A percentile compares a stretch with the other conserved stretches of the same genome.
phyloP scores from a whole-genome alignment of 30 jellyfish, hydroid and myxozoan genomes.

The Chironex yamaguchii region DNA sequence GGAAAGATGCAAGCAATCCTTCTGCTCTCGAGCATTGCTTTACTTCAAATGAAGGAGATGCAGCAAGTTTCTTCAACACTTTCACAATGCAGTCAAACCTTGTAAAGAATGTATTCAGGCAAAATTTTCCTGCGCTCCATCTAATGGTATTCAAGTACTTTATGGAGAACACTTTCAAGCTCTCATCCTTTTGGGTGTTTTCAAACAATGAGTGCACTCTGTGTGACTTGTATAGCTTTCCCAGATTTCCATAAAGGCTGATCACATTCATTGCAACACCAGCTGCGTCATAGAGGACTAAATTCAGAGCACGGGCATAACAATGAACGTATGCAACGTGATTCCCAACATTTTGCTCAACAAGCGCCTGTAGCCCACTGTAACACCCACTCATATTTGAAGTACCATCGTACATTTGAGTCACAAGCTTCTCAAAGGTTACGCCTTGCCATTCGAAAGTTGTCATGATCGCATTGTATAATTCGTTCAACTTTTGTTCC shows the following conservation, averaged over 20 bases:
- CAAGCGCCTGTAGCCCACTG: conserved; percentile 68
- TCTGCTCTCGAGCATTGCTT: conserved; percentile 60
- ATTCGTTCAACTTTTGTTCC: conserved; percentile 55
- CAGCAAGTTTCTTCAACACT: conserved; percentile 33
- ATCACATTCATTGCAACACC: conserved; percentile 59
- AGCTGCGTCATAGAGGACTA: conserved; percentile 57
- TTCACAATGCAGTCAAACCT: conserved; percentile 31
- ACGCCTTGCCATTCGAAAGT: conserved; percentile 57
- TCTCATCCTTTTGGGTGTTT: conserved; percentile 24
- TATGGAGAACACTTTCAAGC: conserved; percentile 52
- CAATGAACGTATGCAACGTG: conserved; percentile 62
- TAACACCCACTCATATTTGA: conserved; percentile 59
- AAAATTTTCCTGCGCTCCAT: conserved; percentile 49
- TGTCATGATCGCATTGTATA: conserved; percentile 36
- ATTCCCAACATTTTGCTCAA: conserved; percentile 28
- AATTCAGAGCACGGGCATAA: conserved; percentile 62
- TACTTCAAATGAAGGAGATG: conserved; percentile 40
- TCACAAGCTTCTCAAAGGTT: conserved; percentile 59
- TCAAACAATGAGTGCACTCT: conserved; percentile 51
- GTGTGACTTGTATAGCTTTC: conserved; percentile 43
- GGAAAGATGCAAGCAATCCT: conserved; percentile 59
- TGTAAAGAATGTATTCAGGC: conserved; percentile 31
- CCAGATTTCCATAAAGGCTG: conserved; percentile 36
- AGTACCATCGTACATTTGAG: conserved; percentile 62
- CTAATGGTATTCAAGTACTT: conserved; percentile 43